Evolutionary conservation across 2,113 vertebrate species (phyloP).

Genomic region (Bos javanicus): DNA sequence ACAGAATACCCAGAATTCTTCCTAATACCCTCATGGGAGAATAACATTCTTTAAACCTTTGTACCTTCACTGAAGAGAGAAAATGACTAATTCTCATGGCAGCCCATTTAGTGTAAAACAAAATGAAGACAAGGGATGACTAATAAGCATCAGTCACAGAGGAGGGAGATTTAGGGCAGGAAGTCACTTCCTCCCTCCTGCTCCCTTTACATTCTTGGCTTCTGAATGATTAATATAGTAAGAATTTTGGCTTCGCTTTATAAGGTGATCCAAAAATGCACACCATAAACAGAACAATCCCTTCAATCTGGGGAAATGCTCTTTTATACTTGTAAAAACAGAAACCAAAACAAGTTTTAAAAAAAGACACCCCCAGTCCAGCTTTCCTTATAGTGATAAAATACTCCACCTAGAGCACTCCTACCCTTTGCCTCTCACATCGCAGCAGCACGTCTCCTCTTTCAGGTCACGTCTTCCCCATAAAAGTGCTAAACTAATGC

Average conservation of each 20-base stretch:
- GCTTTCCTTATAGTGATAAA: conserved; percentile 51
- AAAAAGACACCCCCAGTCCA: not conserved
- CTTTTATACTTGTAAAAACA: conserved; percentile 40
- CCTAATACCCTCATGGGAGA: not conserved
- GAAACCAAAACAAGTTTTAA: conserved; percentile 50
- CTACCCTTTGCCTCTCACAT: conserved; percentile 71
- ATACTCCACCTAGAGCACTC: conserved; percentile 57
- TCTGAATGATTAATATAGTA: conserved; percentile 61
- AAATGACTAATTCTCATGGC: not conserved
- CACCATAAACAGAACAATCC: conserved; percentile 48
- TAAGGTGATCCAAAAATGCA: not conserved
- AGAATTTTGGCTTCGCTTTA: conserved; percentile 37
- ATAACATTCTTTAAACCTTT: conserved; percentile 28
- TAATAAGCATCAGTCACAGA: conserved; percentile 12
- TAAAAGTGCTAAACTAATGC: conserved; percentile 93
- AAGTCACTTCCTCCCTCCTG: conserved; percentile 23
- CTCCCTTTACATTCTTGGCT: conserved; percentile 40
- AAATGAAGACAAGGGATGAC: conserved; percentile 55
- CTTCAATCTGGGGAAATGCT: conserved; percentile 49
- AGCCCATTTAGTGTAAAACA: not conserved
- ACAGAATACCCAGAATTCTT: not conserved
- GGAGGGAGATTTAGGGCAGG: conserved; percentile 30
- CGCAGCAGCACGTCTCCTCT: conserved; percentile 80
- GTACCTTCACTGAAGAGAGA: conserved; percentile 3
- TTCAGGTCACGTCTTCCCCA: conserved; percentile 89